phyloP scores from a whole-genome alignment of 2,797 vertebrate species.

The Pseudochirops cupreus region DNA sequence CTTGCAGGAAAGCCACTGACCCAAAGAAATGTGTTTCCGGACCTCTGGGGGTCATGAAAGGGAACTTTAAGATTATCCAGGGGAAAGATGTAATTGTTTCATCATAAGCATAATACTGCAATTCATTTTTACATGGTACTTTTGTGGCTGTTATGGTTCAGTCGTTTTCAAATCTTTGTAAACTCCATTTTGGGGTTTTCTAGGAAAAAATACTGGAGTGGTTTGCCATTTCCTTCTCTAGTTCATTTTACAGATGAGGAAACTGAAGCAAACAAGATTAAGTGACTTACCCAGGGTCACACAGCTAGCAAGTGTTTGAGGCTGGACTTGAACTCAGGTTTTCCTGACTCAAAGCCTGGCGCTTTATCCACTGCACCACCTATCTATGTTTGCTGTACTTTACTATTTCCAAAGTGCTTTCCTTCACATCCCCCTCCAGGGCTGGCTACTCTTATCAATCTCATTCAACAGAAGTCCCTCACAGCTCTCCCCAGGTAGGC shows the following conservation, averaged over 20 bases:
- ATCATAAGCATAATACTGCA: background rate
- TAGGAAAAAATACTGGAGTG: background rate
- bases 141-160: background rate
- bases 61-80: background rate
- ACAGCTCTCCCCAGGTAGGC: background rate
- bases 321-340: background rate
- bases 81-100: background rate
- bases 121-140: background rate
- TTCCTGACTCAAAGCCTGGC: background rate
- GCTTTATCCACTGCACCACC: background rate
- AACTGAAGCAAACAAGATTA: background rate
- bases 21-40: background rate
- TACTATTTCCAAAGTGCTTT: constrained; percentile 1
- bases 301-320: no score
- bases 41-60: background rate
- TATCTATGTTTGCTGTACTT: background rate
- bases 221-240: background rate
- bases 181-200: background rate
- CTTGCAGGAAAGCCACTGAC: background rate
- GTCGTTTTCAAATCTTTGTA: background rate
- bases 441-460: background rate
- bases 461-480: background rate
- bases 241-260: background rate
- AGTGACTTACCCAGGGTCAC: background rate
- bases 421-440: background rate